phyloP scores from a whole-genome alignment of 1,140 invertebrate species.

The Hermatobates lingyangjiaoensis region DNA sequence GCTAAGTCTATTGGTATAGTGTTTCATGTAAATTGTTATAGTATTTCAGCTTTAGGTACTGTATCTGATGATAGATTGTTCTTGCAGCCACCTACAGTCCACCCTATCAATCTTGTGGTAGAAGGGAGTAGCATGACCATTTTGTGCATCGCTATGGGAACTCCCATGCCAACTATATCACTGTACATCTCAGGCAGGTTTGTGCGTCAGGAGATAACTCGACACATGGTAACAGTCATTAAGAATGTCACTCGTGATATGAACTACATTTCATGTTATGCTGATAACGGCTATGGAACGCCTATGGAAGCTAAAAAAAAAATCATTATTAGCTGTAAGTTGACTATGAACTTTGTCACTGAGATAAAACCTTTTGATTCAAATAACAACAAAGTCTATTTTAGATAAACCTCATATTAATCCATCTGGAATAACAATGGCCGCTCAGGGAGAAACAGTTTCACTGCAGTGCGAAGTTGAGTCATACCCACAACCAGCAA shows the following conservation, averaged over 20 bases:
- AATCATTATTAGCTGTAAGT: slow-evolving; percentile 61
- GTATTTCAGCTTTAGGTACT: too few relatives aligned
- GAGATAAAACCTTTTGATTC: not conserved
- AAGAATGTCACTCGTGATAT: slow-evolving; percentile 62
- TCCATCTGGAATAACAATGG: slow-evolving; percentile 51
- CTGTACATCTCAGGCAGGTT: slow-evolving; percentile 55
- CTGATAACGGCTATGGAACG: slow-evolving; percentile 64
- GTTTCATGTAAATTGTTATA: too few relatives aligned
- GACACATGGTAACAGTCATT: slow-evolving; percentile 62
- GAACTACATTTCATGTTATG: slow-evolving; percentile 65
- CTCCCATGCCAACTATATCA: slow-evolving; percentile 61
- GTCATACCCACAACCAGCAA: slow-evolving; percentile 52
- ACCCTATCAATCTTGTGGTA: slow-evolving; percentile 57
- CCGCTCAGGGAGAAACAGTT: slow-evolving; percentile 45
- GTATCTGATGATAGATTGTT: not conserved
- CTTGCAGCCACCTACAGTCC: slow-evolving; percentile 52
- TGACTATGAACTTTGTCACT: not conserved
- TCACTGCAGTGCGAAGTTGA: slow-evolving; percentile 53
- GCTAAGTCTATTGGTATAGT: too few relatives aligned
- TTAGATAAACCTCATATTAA: slow-evolving; percentile 52
- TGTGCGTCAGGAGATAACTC: slow-evolving; percentile 49
- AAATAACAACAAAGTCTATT: not conserved
- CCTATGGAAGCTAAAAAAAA: slow-evolving; percentile 58
- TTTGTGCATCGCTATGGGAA: slow-evolving; percentile 61
- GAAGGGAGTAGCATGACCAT: slow-evolving; percentile 69